phyloP scores from a whole-genome alignment of 2,888 invertebrate species.

The Biston betularia region DNA sequence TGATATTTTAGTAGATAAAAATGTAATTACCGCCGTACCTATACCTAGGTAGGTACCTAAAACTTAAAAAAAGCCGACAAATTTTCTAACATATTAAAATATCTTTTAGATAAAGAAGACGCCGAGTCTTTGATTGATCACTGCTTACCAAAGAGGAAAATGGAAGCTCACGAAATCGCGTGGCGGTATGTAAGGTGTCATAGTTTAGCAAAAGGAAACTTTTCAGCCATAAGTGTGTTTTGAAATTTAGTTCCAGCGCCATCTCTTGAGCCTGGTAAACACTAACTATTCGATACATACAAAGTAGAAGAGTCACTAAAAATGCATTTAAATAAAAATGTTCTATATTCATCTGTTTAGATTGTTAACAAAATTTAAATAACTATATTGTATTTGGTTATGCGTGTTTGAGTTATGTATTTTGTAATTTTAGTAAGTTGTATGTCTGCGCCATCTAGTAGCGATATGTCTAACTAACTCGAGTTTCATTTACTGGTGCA shows the following conservation, averaged over 20 bases:
- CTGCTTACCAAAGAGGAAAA: slow-evolving; percentile 52
- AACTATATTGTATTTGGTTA: too few species aligned
- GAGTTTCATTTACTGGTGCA: neutral
- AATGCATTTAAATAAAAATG: too few species aligned
- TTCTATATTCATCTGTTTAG: too few species aligned
- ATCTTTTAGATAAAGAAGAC: slow-evolving; percentile 53
- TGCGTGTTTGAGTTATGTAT: neutral
- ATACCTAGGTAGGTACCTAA: too few species aligned
- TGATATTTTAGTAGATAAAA: too few species aligned
- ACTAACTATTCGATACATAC: neutral
- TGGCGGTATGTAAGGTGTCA: slow-evolving; percentile 60
- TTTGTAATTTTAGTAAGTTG: neutral
- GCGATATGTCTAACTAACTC: neutral
- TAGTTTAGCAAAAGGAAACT: slow-evolving; percentile 33
- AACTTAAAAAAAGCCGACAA: too few species aligned
- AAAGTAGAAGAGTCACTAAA: neutral
- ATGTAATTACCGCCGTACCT: too few species aligned
- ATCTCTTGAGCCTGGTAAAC: slow-evolving; percentile 30
- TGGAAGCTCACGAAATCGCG: slow-evolving; percentile 57
- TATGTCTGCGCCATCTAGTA: neutral
- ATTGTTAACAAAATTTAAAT: too few species aligned
- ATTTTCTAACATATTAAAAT: neutral
- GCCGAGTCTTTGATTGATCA: slow-evolving; percentile 54
- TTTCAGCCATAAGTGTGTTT: slow-evolving; percentile 40
- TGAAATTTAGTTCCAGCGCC: slow-evolving; percentile 27